Evolutionary conservation across 2,888 invertebrate genomes (phyloP), one percentile per base, ranked within the genome.

Genomic region (Leucophora obtusa): DNA sequence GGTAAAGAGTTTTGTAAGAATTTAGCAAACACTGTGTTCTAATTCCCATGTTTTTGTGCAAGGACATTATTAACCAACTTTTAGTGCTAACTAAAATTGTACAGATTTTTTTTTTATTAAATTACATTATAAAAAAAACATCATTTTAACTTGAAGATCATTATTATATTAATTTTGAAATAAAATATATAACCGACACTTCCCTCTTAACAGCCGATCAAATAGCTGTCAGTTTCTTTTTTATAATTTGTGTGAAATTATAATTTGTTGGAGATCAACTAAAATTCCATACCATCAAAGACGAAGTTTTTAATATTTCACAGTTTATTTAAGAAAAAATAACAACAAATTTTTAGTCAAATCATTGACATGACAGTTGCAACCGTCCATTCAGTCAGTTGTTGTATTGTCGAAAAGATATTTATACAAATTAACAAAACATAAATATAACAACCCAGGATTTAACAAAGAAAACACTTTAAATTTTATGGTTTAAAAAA

Each of bases 341-440:
- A 7, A 7, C 28, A 28, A 28, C 28, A 28, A 28, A 28, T 28
- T 71, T 65, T 56, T 63, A 51, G 65, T 59, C 50, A 9, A 63
- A 56, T 63, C 72, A 73, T 53, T 69, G 33, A 73, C 50, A 51
- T 69, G 72, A 73, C 66, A 69, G 9, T n/a, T 78, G 43, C 17
- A 68, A 73, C 17, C 47, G 47, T 53, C 43, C 47, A 60, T 60
- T 65, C 68, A 53, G 8, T n/a, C 47, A 60, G 59, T 54, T 35
- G 54, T 60, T 65, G 65, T 77, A 17, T 38, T 70, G 63, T 51
- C 70, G 28, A 63, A 59, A 35, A 56, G 11, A 58, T 35, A 17
- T 60, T 68, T 63, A 24, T 50, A 50, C 56, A 62, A 78, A 73
- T 53, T 47, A 38, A 17, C 18, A n/a, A 68, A 15, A 62, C 35